Conservation (phyloP, 2,797 vertebrate species). For the Champsocephalus gunnari region DNA sequence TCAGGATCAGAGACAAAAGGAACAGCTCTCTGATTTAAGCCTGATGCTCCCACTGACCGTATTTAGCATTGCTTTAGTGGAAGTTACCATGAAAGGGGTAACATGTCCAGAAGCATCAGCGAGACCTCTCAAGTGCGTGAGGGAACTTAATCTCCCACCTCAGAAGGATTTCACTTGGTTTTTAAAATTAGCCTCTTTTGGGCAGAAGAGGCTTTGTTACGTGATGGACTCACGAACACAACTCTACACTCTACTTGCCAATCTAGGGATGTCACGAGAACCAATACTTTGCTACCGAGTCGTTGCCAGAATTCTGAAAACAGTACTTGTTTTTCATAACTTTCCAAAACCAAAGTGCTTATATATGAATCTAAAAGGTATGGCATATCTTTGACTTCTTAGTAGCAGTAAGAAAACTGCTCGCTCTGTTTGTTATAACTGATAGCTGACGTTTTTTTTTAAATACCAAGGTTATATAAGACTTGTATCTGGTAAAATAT, state of each 20-base stretch:
- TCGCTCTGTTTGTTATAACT: neutral
- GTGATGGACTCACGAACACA: neutral
- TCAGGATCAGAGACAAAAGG: conserved; percentile 26
- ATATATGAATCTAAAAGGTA: neutral
- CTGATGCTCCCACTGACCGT: conserved; percentile 24
- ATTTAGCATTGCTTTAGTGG: conserved; percentile 59
- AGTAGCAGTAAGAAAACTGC: neutral
- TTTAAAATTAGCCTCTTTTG: conserved; percentile 44
- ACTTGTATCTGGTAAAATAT: too few species aligned
- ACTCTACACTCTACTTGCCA: conserved; percentile 13
- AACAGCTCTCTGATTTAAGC: conserved; percentile 38
- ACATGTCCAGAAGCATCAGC: conserved; percentile 28
- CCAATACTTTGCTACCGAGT: too few species aligned
- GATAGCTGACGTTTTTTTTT: too few species aligned
- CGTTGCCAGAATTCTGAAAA: too few species aligned
- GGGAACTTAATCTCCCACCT: conserved; percentile 30
- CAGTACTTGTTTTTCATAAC: too few species aligned
- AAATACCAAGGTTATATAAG: too few species aligned
- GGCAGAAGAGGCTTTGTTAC: conserved; percentile 20
- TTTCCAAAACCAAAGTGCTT: neutral
- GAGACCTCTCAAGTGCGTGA: conserved; percentile 25
- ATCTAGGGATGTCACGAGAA: neutral
- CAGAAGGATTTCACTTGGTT: conserved; percentile 15
- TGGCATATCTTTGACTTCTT: neutral
- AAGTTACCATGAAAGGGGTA: conserved; percentile 52